phyloP scores from a whole-genome alignment of 2,888 invertebrate species.

The Agonum fuliginosum region DNA sequence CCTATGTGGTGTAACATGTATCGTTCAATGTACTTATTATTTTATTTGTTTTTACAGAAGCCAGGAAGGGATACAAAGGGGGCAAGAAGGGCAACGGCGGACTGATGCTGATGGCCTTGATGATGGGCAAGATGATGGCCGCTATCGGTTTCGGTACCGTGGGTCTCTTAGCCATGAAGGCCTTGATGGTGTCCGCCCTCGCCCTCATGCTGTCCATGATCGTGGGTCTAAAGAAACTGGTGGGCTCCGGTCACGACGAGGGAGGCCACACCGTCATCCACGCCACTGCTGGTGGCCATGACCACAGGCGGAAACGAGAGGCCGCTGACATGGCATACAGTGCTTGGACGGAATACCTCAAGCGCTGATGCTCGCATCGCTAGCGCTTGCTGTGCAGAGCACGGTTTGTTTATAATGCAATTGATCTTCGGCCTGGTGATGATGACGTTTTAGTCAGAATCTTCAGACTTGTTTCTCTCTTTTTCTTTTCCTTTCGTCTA shows the following conservation, averaged over 20 bases:
- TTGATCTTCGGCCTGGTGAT: conserved; percentile 40
- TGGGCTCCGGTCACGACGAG: conserved; percentile 75
- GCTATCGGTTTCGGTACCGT: conserved; percentile 85
- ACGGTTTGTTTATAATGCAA: conserved; percentile 57
- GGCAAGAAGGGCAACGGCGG: conserved; percentile 75
- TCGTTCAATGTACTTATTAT: neutral
- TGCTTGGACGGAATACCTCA: conserved; percentile 72
- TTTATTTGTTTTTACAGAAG: conserved; percentile 39
- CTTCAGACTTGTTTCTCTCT: conserved; percentile 19
- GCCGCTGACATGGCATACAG: conserved; percentile 70
- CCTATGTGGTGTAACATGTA: neutral
- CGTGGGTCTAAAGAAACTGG: conserved; percentile 83
- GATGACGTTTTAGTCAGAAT: conserved; percentile 60
- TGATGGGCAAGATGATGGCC: conserved; percentile 87
- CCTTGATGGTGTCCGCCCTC: conserved; percentile 77
- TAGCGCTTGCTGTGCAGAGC: conserved; percentile 42
- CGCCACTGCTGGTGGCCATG: conserved; percentile 73
- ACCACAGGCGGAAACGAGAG: conserved; percentile 73
- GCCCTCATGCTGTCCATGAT: conserved; percentile 86
- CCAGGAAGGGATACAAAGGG: conserved; percentile 66
- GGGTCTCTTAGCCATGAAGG: conserved; percentile 85
- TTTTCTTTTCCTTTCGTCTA: conserved; percentile 11
- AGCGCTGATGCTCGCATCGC: conserved; percentile 59
- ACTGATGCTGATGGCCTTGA: conserved; percentile 78
- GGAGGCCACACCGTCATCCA: conserved; percentile 75